A percentile compares a stretch with the other conserved stretches of the same genome.
These are phyloP conservation scores for Diaperis boleti DNA, from an alignment of 2,888 invertebrate species.

Conservation along the genomic window DNA sequence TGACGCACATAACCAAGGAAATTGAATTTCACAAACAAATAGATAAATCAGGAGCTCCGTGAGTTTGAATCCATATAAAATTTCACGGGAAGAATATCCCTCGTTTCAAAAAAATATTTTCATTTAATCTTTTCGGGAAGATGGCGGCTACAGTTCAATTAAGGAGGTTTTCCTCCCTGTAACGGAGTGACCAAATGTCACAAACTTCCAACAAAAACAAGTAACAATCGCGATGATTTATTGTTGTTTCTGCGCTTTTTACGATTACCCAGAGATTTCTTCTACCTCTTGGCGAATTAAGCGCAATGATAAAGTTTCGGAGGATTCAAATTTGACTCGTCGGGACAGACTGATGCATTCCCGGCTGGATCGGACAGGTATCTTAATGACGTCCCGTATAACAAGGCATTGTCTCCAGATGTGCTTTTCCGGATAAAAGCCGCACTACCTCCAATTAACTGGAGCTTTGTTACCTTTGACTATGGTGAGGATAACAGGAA, in stretches of 20 bases:
- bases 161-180: not conserved
- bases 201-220: slow-evolving; percentile 3
- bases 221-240: slow-evolving; percentile 15
- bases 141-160: not conserved
- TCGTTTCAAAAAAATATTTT: slow-evolving; percentile 11
- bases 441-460: slow-evolving; percentile 40
- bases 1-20: slow-evolving; percentile 51
- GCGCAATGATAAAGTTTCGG: slow-evolving; percentile 7
- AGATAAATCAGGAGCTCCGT: slow-evolving; percentile 54
- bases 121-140: slow-evolving; percentile 23
- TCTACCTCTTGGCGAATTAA: not conserved
- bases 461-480: slow-evolving; percentile 41
- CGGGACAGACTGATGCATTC: not conserved
- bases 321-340: slow-evolving; percentile 20
- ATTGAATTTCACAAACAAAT: slow-evolving; percentile 59
- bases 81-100: slow-evolving; percentile 26
- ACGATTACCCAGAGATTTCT: slow-evolving; percentile 7
- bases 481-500: slow-evolving; percentile 40
- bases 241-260: slow-evolving; percentile 12
- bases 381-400: slow-evolving; percentile 40
- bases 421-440: slow-evolving; percentile 37
- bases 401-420: slow-evolving; percentile 39
- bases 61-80: slow-evolving; percentile 38
- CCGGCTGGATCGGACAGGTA: slow-evolving; percentile 33
- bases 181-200: slow-evolving; percentile 20